Conservation (phyloP, 2,888 invertebrate species). For the Muscina levida region DNA sequence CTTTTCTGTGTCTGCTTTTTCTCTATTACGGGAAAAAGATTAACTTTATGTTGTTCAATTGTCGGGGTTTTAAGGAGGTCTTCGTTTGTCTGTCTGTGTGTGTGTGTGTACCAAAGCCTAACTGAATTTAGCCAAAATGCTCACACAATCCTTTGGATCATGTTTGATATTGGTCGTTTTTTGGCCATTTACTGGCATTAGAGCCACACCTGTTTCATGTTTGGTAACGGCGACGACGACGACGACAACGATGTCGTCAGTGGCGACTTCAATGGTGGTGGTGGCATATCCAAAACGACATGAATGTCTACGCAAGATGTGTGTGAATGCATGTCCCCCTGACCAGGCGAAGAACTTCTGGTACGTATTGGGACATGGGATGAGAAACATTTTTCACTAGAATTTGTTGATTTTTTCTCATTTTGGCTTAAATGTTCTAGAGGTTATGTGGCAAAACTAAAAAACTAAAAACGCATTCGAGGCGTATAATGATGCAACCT, state of each 20-base stretch:
- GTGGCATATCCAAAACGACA: constrained; percentile 54
- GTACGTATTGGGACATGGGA: constrained; percentile 29
- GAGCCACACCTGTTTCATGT: constrained; percentile 70
- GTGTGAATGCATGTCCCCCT: background rate
- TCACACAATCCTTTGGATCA: constrained; percentile 43
- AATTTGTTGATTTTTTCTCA: background rate
- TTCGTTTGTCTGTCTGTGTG: constrained; percentile 6
- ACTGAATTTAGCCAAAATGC: constrained; percentile 42
- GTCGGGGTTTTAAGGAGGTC: constrained; percentile 21
- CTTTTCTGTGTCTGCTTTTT: background rate
- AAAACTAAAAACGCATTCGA: constrained; percentile 55
- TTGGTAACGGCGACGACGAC: constrained; percentile 15
- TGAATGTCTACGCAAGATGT: constrained; percentile 62
- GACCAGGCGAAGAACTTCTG: background rate
- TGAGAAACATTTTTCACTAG: constrained; percentile 50
- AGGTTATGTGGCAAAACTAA: constrained; percentile 51
- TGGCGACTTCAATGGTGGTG: constrained; percentile 24
- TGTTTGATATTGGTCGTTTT: constrained; percentile 54
- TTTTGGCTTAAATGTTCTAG: constrained; percentile 51
- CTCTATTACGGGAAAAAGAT: constrained; percentile 53
- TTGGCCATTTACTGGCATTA: constrained; percentile 54
- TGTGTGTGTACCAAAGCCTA: too few relatives aligned
- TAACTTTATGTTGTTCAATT: constrained; percentile 63
- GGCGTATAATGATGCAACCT: constrained; percentile 54
- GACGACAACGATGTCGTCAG: background rate